Evolutionary conservation across 2,797 vertebrate genomes (phyloP), one percentile per base, ranked within the genome.

Genomic region (Bufotes viridis): DNA sequence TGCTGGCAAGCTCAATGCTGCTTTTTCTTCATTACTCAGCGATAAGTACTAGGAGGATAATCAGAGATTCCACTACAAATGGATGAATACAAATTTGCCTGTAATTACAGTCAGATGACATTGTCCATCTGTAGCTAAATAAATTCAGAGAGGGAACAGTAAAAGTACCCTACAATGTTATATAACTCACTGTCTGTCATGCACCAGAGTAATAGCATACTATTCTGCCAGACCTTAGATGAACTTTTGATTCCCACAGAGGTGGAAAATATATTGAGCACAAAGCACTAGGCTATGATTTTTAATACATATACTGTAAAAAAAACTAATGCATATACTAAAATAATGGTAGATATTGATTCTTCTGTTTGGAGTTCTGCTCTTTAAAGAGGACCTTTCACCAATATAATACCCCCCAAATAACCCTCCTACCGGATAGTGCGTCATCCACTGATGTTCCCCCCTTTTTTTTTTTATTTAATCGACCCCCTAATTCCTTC

Each of bases 51-150:
- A 81, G 34, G 60, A 51, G n/a, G 60, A 65, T 81, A 63, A 81
- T 61, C 17, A 61, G 60, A 65, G 34, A 65, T 81, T 49, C 18
- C n/a, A 22, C 20, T 51, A 81, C 22, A 49, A n/a, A 51, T 22
- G 15, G 20, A 13, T 14, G 65, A n/a, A 9, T 51, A 49, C 57
- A 60, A 57, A 13, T 58, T 57, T 78, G 76, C 15, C 5, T 60
- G 29, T 79, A 79, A 79, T 79, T 79, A 79, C 26, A 79, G 26
- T 60, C 57, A 29, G 78, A 76, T 76, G 49, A 79, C 55, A 79
- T 17, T 79, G 74, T 53, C 55, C 57, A 79, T 79, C 55, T 79
- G 78, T 60, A 11, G 55, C 78, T 29, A 29, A 4, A 81, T 42
- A 81, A 51, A 81, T 65, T 26, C 63, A 29, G 34, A 70, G 61